Conservation (phyloP, 2,797 vertebrate species). For the Buphagus erythrorhynchus region DNA sequence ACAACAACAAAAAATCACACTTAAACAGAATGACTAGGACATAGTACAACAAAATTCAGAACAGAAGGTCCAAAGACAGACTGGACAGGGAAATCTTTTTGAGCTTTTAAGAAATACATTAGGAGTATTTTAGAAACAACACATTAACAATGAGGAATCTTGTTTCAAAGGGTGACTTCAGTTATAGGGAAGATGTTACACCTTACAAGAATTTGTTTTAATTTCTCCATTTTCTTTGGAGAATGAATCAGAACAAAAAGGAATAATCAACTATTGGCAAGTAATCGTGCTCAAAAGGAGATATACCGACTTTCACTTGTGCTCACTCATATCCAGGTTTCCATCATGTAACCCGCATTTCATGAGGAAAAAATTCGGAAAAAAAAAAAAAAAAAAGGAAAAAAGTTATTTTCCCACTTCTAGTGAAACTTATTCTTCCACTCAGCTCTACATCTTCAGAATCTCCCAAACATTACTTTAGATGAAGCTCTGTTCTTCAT, state of each 20-base stretch:
- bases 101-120: neutral
- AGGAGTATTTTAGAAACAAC: neutral
- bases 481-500: neutral
- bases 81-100: neutral
- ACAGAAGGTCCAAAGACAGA: neutral
- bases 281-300: neutral
- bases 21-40: neutral
- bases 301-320: neutral
- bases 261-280: neutral
- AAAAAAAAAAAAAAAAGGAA: rapidly evolving
- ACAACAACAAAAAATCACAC: neutral
- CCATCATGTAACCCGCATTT: neutral
- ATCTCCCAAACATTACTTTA: neutral
- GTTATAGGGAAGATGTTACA: neutral
- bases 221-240: neutral
- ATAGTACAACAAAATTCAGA: neutral
- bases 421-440: neutral
- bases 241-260: neutral
- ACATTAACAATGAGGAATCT: neutral
- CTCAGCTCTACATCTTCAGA: neutral
- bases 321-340: neutral
- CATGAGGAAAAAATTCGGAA: neutral
- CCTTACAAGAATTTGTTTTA: neutral
- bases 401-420: neutral
- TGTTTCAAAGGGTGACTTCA: neutral